Conservation (phyloP, 2,888 invertebrate species). For the Eupeodes latifasciatus region DNA sequence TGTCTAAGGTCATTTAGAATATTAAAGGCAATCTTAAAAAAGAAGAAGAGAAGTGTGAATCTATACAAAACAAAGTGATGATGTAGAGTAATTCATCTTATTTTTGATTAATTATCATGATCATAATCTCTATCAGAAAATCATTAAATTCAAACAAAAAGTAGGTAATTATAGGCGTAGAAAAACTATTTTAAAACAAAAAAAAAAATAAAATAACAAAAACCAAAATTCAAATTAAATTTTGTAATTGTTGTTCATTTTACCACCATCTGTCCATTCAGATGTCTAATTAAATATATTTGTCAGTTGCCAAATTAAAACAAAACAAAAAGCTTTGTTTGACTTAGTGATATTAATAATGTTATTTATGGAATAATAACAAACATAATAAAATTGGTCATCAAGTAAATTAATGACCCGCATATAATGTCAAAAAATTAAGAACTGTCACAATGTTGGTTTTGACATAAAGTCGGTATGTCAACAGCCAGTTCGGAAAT, state of each 20-base stretch:
- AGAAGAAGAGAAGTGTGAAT: neutral
- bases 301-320: neutral
- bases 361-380: neutral
- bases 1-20: neutral
- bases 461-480: constrained; percentile 31
- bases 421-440: constrained; percentile 34
- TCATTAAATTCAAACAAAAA: neutral
- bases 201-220: neutral
- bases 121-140: constrained; percentile 20
- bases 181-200: constrained; percentile 24
- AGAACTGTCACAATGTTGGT: constrained; percentile 37
- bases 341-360: neutral
- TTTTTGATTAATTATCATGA: constrained; percentile 14
- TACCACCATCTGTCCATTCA: constrained; percentile 31
- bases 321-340: neutral
- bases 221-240: constrained; percentile 12
- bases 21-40: neutral
- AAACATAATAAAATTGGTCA: neutral
- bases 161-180: constrained; percentile 9
- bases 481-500: neutral
- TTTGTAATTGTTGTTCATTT: constrained; percentile 21
- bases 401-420: constrained; percentile 21
- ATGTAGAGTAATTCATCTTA: neutral
- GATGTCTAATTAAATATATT: neutral
- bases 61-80: neutral